Base-by-base conservation (phyloP, 1,140 invertebrate species). In the Zaprionus ornatus region DNA sequence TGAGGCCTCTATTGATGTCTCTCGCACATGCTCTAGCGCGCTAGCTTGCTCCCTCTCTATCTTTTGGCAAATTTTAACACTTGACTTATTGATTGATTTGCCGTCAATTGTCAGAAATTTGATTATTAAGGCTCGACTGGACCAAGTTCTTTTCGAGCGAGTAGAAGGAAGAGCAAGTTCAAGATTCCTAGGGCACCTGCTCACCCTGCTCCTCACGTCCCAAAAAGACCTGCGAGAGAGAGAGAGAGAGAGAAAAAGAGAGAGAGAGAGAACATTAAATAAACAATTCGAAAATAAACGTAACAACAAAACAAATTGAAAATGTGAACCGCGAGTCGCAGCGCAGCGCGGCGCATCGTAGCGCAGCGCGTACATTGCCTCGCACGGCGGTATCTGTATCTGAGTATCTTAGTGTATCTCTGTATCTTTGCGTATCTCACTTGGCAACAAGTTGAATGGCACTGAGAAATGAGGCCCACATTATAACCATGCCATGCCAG, bases 251-350 rank as follows among this genome's bases (percentile, higher is more conserved):
- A 60, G 67, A 62, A 57, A 42, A 52, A 48, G 25, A 19, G n/a
- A 32, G 19, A 48, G 23, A 60, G 45, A 63, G 57, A 76, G 54
- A 83, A 82, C 81, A 84, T 84, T 77, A 84, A 84, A 84, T 84
- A 84, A 84, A 84, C 81, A 84, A 84, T 83, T 80, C 77, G 74
- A 84, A 84, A 84, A 84, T 84, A 84, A 84, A 84, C 81, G 81
- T 83, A 80, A 78, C 76, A 83, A 79, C 76, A 67, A 79, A 83
- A 79, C 63, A 77, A 69, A 82, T 76, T 67, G 62, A 80, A 82
- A 82, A 78, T 74, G 61, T 69, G 64, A 61, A 62, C 40, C 61
- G 52, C 55, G 35, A 19, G 40, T 45, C 52, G 35, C 13, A 19
- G 40, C n/a, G 40, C 19, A 10, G 37, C 19, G 45, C 42, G 12